Percentiles rank a stretch among this genome's conserved stretches.
Evolutionary conservation across 2,888 invertebrate genomes (phyloP).

Genomic region (Pterobdella sp.): DNA sequence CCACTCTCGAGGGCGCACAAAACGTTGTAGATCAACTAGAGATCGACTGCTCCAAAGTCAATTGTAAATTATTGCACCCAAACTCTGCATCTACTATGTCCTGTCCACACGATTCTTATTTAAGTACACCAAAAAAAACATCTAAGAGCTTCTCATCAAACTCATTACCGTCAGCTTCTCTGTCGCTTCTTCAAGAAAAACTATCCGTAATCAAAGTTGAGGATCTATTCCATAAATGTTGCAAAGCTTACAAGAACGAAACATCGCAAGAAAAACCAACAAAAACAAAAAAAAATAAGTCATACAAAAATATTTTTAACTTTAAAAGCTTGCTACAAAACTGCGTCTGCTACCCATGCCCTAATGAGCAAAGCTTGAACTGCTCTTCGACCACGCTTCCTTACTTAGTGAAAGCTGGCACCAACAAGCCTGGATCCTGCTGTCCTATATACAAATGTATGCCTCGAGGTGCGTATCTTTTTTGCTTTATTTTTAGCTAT

Average conservation of each 20-base stretch:
- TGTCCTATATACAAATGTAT: background rate
- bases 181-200: background rate
- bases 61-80: background rate
- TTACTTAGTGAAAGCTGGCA: background rate
- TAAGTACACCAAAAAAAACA: conserved; percentile 1
- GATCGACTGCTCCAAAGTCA: background rate
- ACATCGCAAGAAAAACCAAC: background rate
- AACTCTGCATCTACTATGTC: background rate
- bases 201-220: background rate
- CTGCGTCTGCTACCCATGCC: background rate
- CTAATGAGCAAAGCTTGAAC: background rate
- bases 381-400: background rate
- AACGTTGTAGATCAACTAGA: too few relatives aligned
- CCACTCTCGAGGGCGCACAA: background rate
- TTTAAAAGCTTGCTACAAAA: background rate
- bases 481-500: background rate
- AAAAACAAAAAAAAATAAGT: background rate
- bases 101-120: conserved; percentile 4
- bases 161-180: background rate
- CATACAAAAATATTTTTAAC: background rate
- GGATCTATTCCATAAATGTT: conserved; percentile 3
- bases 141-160: background rate
- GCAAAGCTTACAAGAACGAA: background rate
- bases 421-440: background rate
- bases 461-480: background rate